Conservation (phyloP, 2,113 vertebrate species). For the Oenanthe oenanthe region DNA sequence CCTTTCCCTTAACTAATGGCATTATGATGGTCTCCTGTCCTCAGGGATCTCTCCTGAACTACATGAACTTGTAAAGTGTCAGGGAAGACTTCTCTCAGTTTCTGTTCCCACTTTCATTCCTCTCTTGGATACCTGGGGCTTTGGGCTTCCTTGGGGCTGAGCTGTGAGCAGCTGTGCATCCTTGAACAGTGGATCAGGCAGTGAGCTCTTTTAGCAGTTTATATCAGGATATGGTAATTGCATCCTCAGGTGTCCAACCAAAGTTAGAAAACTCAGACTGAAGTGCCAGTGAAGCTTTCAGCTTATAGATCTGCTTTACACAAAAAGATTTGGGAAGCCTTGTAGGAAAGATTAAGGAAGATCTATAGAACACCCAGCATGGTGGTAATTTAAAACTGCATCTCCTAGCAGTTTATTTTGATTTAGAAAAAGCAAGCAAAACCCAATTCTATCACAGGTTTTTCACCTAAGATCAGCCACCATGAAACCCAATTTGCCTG, state of each 20-base stretch:
- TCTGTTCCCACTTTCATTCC: not conserved
- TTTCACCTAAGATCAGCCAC: not conserved
- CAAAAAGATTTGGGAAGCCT: not conserved
- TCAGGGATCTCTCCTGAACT: not conserved
- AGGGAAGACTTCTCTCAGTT: not conserved
- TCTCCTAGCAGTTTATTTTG: not conserved
- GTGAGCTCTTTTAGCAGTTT: not conserved
- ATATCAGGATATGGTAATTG: not conserved
- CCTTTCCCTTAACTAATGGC: constrained; percentile 5
- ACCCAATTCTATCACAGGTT: too few species aligned
- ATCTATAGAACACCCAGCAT: not conserved
- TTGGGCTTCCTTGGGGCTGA: not conserved
- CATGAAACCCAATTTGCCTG: not conserved
- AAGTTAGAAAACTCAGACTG: not conserved
- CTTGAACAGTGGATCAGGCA: not conserved
- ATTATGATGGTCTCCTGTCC: constrained; percentile 21
- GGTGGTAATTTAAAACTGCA: not conserved
- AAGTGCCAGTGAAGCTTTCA: not conserved
- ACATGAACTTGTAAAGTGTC: not conserved
- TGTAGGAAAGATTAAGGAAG: not conserved
- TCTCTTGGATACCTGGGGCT: not conserved
- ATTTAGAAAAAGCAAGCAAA: not conserved
- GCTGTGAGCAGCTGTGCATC: not conserved
- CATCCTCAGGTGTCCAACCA: not conserved
- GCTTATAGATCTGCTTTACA: not conserved